phyloP scores from a whole-genome alignment of 2,113 vertebrate species.

The Antigone vipio region DNA sequence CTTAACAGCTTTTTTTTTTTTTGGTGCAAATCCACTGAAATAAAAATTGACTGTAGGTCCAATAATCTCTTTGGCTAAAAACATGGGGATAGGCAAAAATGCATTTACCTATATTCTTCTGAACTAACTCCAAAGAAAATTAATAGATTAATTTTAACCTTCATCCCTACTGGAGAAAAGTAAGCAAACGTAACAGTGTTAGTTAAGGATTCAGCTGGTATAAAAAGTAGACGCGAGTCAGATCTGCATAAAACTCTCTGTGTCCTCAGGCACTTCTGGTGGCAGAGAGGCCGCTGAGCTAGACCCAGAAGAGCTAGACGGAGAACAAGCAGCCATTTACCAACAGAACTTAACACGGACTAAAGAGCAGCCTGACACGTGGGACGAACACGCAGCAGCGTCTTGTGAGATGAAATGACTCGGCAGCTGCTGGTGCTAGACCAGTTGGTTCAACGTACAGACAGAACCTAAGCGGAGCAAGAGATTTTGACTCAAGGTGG shows the following conservation, averaged over 20 bases:
- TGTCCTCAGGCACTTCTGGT: not conserved
- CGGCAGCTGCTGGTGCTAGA: accelerated
- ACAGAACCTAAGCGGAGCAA: not conserved
- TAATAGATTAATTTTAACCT: not conserved
- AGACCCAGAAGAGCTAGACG: not conserved
- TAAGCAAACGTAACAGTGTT: not conserved
- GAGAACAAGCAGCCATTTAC: not conserved
- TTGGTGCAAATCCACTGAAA: not conserved
- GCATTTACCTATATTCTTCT: not conserved
- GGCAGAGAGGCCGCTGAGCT: not conserved
- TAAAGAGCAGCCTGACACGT: not conserved
- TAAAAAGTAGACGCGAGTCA: not conserved
- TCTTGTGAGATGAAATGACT: not conserved
- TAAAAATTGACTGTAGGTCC: not conserved
- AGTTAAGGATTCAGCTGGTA: not conserved
- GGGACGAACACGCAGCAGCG: accelerated
- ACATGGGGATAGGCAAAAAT: not conserved
- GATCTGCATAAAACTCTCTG: not conserved
- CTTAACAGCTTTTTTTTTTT: not conserved
- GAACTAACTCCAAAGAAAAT: not conserved
- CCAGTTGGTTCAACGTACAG: not conserved
- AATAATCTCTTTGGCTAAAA: not conserved
- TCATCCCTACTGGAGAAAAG: not conserved
- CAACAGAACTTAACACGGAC: not conserved
- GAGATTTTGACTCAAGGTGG: not conserved